Conservation (phyloP, 2,113 vertebrate genomes). For the Eptesicus fuscus region DNA sequence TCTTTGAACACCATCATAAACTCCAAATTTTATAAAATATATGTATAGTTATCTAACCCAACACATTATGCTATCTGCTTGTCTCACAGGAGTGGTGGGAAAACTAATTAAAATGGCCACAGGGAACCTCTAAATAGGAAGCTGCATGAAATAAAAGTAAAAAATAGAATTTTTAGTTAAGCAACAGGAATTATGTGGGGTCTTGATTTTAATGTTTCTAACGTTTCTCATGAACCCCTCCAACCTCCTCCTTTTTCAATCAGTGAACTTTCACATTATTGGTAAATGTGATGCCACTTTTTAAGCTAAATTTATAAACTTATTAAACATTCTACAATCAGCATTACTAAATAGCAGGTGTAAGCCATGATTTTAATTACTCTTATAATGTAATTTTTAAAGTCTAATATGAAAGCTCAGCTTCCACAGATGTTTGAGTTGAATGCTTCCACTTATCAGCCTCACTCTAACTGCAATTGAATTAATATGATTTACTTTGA, state of each 20-base stretch:
- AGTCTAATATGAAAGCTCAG: conserved; percentile 31
- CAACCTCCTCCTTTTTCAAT: not conserved
- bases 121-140: conserved; percentile 35
- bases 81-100: conserved; percentile 12
- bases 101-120: conserved; percentile 61
- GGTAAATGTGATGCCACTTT: conserved; percentile 42
- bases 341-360: conserved; percentile 14
- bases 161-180: conserved; percentile 41
- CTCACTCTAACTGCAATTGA: conserved; percentile 58
- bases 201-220: conserved; percentile 27
- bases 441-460: conserved; percentile 59
- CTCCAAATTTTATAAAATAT: not conserved
- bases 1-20: not conserved
- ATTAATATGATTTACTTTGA: conserved; percentile 67
- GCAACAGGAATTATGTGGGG: conserved; percentile 4
- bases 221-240: not conserved
- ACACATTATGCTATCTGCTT: not conserved
- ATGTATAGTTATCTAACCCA: not conserved
- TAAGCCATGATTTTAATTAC: conserved; percentile 51
- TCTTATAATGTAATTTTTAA: conserved; percentile 50
- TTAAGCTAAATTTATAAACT: conserved; percentile 53
- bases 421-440: conserved; percentile 60
- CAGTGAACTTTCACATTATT: conserved; percentile 39
- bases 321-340: conserved; percentile 50
- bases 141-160: conserved; percentile 2